Evolutionary conservation across 2,113 vertebrate species (phyloP).

Genomic region (Pseudorasbora parva): DNA sequence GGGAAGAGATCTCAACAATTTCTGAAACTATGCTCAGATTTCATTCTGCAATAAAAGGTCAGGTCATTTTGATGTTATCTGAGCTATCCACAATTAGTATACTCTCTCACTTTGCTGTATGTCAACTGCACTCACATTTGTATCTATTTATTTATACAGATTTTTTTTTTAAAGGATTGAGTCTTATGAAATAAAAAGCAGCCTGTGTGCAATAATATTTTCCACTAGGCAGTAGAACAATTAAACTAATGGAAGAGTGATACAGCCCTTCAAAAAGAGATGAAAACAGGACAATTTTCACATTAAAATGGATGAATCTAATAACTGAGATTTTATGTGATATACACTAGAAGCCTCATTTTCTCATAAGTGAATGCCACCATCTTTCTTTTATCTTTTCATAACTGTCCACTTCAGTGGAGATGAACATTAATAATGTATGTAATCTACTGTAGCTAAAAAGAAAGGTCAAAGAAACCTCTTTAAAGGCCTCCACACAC

Average conservation of each 20-base stretch:
- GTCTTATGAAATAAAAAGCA: not conserved
- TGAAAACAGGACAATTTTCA: not conserved
- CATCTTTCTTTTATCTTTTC: conserved; percentile 24
- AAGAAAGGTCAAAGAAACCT: conserved; percentile 36
- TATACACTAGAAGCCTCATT: not conserved
- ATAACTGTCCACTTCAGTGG: conserved; percentile 28
- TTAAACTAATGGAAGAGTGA: not conserved
- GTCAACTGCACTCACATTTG: not conserved
- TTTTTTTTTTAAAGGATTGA: not conserved
- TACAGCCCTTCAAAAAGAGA: not conserved
- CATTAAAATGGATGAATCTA: conserved; percentile 1
- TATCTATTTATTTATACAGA: not conserved
- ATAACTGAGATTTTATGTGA: not conserved
- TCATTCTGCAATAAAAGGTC: too few relatives aligned
- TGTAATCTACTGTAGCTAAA: conserved; percentile 24
- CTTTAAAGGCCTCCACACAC: conserved; percentile 20
- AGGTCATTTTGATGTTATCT: too few relatives aligned
- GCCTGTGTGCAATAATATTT: not conserved
- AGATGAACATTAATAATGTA: conserved; percentile 41
- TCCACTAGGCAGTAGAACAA: not conserved
- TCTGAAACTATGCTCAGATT: not conserved
- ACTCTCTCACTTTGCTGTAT: not conserved
- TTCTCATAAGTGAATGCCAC: not conserved
- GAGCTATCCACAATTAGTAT: not conserved
- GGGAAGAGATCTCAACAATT: not conserved